A percentile compares a stretch with the other conserved stretches of the same genome.
Evolutionary conservation across 2,113 vertebrate genomes (phyloP).

Genomic region (Rhabdornis inornatus): DNA sequence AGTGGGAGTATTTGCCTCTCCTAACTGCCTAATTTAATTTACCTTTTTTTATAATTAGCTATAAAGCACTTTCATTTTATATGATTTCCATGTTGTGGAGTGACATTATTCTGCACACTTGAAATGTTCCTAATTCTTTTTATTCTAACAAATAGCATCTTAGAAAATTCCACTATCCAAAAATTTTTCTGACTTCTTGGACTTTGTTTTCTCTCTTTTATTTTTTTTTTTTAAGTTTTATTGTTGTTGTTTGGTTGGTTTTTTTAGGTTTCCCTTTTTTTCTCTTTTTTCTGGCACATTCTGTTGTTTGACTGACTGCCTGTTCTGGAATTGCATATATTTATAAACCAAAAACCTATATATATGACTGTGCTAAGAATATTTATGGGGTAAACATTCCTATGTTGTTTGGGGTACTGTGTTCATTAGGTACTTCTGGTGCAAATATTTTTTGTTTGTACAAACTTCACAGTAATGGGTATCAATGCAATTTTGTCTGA

Average conservation of each 20-base stretch:
- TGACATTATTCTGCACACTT: not conserved
- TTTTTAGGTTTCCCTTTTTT: not conserved
- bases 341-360: not conserved
- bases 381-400: not conserved
- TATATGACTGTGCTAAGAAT: not conserved
- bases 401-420: not conserved
- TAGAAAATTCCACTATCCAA: not conserved
- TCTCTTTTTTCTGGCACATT: not conserved
- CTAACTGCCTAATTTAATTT: slow-evolving; percentile 14
- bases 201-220: not conserved
- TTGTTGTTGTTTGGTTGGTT: not conserved
- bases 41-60: slow-evolving; percentile 8
- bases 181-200: not conserved
- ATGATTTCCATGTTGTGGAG: not conserved
- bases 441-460: not conserved
- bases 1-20: slow-evolving; percentile 6
- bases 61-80: not conserved
- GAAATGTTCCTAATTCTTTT: not conserved
- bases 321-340: not conserved
- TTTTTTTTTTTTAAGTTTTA: too few species aligned
- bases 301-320: not conserved
- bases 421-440: not conserved
- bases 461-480: not conserved
- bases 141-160: not conserved
- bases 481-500: not conserved